Percentiles rank a stretch among this genome's conserved stretches.
Conservation (phyloP, 2,888 invertebrate species). For the Meghimatium bilineatum region DNA sequence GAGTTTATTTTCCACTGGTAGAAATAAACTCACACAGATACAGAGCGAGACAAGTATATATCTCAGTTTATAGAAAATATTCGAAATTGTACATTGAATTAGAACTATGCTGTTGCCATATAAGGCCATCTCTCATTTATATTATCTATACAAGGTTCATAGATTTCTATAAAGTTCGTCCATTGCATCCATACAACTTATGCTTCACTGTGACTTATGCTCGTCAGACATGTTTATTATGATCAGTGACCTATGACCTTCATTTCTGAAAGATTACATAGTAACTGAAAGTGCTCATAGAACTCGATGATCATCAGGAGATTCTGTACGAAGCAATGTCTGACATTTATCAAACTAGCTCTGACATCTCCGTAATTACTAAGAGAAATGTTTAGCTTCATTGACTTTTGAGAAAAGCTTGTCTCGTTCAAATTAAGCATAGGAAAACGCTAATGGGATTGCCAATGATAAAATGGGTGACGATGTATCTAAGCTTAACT, state of each 20-base stretch:
- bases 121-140: background rate
- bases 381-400: background rate
- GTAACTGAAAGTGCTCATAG: background rate
- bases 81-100: background rate
- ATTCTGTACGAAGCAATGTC: background rate
- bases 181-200: background rate
- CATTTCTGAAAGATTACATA: background rate
- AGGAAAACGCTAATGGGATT: background rate
- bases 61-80: background rate
- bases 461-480: background rate
- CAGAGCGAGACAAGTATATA: too few relatives aligned
- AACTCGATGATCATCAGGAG: background rate
- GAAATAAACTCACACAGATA: too few relatives aligned
- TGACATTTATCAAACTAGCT: background rate
- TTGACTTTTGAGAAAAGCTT: background rate
- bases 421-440: background rate
- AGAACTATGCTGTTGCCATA: background rate
- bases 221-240: background rate
- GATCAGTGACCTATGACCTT: background rate
- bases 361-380: conserved; percentile 6
- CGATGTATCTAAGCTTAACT: background rate
- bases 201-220: background rate
- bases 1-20: too few relatives aligned
- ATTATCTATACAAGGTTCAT: background rate
- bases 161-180: background rate